These are phyloP conservation scores for Microctenopoma steveboyesi DNA, from an alignment of 2,797 vertebrate species.

Conservation along the genomic window DNA sequence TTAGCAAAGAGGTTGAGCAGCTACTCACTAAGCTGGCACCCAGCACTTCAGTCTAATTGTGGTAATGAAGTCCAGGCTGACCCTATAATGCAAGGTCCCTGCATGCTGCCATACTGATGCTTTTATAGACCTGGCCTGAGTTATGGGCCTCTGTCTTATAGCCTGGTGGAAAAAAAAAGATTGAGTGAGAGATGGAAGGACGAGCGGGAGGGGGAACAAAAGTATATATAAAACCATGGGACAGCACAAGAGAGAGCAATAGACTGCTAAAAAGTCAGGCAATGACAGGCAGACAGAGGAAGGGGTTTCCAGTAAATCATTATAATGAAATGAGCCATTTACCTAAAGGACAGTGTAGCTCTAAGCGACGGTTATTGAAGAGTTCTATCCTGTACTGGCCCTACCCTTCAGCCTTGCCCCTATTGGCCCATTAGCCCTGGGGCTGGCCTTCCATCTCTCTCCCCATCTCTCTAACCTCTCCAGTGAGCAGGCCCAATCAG, in stretches of 20 bases:
- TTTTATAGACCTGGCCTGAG: constrained; percentile 77
- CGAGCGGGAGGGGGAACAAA: constrained; percentile 10
- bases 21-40: constrained; percentile 61
- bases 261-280: constrained; percentile 58
- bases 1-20: constrained; percentile 56
- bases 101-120: constrained; percentile 59
- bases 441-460: constrained; percentile 44
- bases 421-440: constrained; percentile 56
- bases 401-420: constrained; percentile 51
- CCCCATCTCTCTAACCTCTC: constrained; percentile 56
- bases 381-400: constrained; percentile 24
- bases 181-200: constrained; percentile 15
- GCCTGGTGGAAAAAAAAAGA: constrained; percentile 34
- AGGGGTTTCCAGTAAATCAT: constrained; percentile 71
- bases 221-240: constrained; percentile 38
- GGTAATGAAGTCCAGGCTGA: constrained; percentile 75
- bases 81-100: constrained; percentile 65
- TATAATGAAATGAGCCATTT: constrained; percentile 77
- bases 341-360: constrained; percentile 61
- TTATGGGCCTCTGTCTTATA: constrained; percentile 63
- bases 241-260: constrained; percentile 34
- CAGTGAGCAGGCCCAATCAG: constrained; percentile 68
- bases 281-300: constrained; percentile 45
- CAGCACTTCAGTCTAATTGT: constrained; percentile 68
- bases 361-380: constrained; percentile 43